These are phyloP conservation scores for Neodon shergylaensis DNA, from an alignment of 2,113 vertebrate genomes.

Conservation along the genomic window DNA sequence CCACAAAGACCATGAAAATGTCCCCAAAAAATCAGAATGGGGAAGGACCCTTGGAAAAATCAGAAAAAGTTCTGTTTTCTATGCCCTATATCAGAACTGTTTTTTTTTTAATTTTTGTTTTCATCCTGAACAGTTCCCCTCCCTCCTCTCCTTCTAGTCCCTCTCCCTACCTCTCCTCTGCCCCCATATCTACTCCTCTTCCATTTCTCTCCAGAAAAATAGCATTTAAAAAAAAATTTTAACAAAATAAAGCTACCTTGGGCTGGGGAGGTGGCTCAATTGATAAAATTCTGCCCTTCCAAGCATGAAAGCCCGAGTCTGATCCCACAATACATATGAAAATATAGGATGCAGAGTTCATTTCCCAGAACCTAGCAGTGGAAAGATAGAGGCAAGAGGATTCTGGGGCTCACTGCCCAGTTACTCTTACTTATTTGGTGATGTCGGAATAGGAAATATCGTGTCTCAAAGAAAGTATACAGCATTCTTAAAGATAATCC, in stretches of 20 bases:
- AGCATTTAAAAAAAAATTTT: background rate
- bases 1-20: background rate
- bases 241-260: background rate
- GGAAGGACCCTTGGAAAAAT: background rate
- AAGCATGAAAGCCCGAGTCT: background rate
- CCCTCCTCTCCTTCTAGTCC: background rate
- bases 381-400: background rate
- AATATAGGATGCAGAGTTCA: background rate
- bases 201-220: background rate
- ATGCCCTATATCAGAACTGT: background rate
- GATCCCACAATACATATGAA: background rate
- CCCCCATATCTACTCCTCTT: background rate
- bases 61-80: background rate
- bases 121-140: background rate
- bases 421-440: background rate
- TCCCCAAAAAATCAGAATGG: background rate
- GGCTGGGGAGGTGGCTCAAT: background rate
- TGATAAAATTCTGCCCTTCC: accelerated
- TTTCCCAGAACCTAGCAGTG: background rate
- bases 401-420: background rate
- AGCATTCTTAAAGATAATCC: background rate
- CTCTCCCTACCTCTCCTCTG: background rate
- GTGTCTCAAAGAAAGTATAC: background rate
- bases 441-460: background rate
- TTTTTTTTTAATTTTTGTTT: background rate